Evolutionary conservation across 2,888 invertebrate species (phyloP).

Genomic region (Tachina lurida): DNA sequence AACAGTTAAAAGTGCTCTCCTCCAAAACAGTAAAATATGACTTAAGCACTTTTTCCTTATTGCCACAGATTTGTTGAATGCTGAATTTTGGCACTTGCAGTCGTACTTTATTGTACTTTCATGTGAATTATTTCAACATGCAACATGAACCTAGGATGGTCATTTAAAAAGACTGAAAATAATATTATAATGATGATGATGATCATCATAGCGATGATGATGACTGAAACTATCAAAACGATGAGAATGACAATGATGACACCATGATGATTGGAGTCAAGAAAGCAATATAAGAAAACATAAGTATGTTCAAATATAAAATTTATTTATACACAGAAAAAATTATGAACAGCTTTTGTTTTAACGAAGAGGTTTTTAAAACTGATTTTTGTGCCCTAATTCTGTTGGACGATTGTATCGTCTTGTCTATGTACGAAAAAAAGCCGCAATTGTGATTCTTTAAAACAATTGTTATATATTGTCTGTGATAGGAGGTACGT

Average conservation of each 20-base stretch:
- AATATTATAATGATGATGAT: conserved; percentile 73
- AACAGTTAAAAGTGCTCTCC: no score
- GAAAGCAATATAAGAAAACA: not conserved
- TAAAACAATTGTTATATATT: no score
- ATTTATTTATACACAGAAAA: not conserved
- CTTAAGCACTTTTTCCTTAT: no score
- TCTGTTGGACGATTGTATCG: no score
- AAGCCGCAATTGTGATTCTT: no score
- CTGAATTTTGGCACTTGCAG: conserved; percentile 2
- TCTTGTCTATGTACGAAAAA: no score
- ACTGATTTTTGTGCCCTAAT: no score
- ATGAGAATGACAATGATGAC: conserved; percentile 22
- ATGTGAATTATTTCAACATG: conserved; percentile 59
- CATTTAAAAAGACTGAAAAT: conserved; percentile 53
- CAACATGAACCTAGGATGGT: conserved; percentile 50
- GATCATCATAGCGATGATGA: conserved; percentile 29
- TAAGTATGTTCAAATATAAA: no score
- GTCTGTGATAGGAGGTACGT: no score
- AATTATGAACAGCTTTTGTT: not conserved
- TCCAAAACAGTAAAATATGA: no score
- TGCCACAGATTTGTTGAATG: conserved; percentile 46
- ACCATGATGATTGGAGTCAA: not conserved
- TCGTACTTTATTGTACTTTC: not conserved
- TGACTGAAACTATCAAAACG: not conserved
- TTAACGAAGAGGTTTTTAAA: no score